A percentile compares a stretch with the other conserved stretches of the same genome.
These are phyloP conservation scores for Ardeotis arabs DNA, from an alignment of 2,113 vertebrate genomes.

Conservation along the genomic window DNA sequence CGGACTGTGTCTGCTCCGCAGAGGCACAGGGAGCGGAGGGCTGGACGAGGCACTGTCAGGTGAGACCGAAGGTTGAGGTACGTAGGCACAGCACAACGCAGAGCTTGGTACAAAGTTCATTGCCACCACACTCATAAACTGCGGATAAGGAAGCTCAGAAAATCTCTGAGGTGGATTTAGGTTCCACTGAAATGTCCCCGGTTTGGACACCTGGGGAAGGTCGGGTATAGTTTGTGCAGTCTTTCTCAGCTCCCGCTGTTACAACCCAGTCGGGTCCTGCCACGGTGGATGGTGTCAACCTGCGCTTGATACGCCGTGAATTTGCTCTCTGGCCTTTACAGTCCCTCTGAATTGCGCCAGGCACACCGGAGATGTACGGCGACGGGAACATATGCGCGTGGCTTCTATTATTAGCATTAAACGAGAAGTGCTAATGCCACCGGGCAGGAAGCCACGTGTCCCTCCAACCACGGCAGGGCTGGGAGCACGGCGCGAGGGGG, in stretches of 20 bases:
- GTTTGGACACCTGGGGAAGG: background rate
- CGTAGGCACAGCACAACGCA: background rate
- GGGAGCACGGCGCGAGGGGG: no score
- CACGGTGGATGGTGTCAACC: rapidly evolving
- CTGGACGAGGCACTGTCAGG: background rate
- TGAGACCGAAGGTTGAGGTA: background rate
- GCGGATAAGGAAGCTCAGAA: background rate
- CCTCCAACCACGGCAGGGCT: background rate
- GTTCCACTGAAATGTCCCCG: background rate
- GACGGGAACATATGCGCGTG: background rate
- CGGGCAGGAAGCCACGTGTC: background rate
- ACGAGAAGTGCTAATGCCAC: background rate
- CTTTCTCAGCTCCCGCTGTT: background rate
- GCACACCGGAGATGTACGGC: rapidly evolving
- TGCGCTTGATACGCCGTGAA: rapidly evolving
- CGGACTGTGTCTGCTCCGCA: rapidly evolving
- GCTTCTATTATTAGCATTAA: background rate
- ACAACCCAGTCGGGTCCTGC: background rate
- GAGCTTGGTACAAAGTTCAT: background rate
- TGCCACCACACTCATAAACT: background rate
- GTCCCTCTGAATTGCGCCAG: background rate
- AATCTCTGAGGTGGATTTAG: background rate
- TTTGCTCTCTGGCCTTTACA: background rate
- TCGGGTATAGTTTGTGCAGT: no score
- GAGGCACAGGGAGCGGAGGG: background rate